These are phyloP conservation scores for Gavialis gangeticus DNA, from an alignment of 2,113 vertebrate genomes.

Conservation along the genomic window DNA sequence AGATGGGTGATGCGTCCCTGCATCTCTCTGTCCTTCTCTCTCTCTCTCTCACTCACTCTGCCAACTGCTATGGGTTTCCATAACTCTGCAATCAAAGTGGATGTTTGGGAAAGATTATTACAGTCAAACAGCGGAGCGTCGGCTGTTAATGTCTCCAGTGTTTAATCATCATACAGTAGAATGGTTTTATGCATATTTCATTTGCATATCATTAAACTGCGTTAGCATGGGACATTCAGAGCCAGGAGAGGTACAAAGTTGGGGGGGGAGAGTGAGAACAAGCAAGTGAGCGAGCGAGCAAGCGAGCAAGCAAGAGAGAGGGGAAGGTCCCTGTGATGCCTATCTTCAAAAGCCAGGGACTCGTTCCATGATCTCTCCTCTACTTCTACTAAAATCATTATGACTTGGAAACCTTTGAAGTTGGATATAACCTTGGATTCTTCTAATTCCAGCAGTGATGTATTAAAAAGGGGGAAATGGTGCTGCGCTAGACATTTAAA, in stretches of 20 bases:
- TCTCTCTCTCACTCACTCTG: conserved; percentile 64
- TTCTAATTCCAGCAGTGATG: conserved; percentile 79
- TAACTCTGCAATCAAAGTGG: conserved; percentile 84
- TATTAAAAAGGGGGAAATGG: conserved; percentile 76
- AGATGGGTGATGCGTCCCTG: conserved; percentile 80
- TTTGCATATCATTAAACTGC: conserved; percentile 99
- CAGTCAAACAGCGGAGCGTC: conserved; percentile 82
- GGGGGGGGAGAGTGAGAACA: conserved; percentile 57
- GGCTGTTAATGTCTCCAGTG: conserved; percentile 95
- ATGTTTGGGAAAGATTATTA: conserved; percentile 84
- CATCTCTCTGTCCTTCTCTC: conserved; percentile 69
- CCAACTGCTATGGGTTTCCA: conserved; percentile 83
- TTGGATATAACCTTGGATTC: conserved; percentile 84
- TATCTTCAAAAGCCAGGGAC: conserved; percentile 80
- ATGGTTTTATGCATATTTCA: conserved; percentile 99
- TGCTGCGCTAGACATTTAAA: conserved; percentile 81
- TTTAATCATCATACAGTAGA: conserved; percentile 99
- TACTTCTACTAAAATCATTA: conserved; percentile 80
- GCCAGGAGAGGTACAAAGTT: conserved; percentile 88
- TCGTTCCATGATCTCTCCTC: conserved; percentile 79
- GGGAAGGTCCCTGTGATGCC: conserved; percentile 75
- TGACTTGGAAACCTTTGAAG: conserved; percentile 83
- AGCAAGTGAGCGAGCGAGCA: background rate
- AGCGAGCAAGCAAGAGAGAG: background rate
- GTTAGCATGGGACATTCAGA: conserved; percentile 87